Percentiles rank a stretch among this genome's conserved stretches.
Evolutionary conservation across 2,797 vertebrate genomes (phyloP).

Genomic region (Amphiprion clarkii): DNA sequence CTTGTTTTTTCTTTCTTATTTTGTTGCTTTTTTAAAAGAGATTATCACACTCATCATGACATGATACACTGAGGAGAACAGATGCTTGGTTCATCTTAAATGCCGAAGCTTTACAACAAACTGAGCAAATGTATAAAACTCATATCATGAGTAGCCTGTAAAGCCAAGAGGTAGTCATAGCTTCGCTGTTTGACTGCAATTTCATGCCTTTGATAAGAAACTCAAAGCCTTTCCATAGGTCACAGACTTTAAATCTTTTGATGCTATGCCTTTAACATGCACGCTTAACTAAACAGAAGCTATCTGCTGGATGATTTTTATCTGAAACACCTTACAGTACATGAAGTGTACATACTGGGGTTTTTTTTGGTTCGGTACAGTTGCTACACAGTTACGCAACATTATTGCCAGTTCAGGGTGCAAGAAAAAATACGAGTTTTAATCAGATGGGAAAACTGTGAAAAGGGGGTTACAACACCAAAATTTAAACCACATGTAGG

Average conservation of each 20-base stretch:
- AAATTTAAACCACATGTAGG: slow-evolving; percentile 11
- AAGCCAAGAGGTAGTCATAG: slow-evolving; percentile 59
- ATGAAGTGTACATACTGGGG: background rate
- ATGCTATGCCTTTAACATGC: slow-evolving; percentile 47
- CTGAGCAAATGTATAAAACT: slow-evolving; percentile 28
- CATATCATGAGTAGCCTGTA: slow-evolving; percentile 31
- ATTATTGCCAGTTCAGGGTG: slow-evolving; percentile 7
- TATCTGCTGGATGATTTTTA: slow-evolving; percentile 39
- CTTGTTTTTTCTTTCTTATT: background rate
- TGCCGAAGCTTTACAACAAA: slow-evolving; percentile 34
- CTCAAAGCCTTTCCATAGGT: slow-evolving; percentile 57
- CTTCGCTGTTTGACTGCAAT: slow-evolving; percentile 55
- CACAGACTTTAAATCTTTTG: slow-evolving; percentile 53
- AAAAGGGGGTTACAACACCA: slow-evolving; percentile 2
- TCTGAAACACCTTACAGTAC: slow-evolving; percentile 14
- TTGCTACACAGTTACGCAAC: slow-evolving; percentile 7
- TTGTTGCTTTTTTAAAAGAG: slow-evolving; percentile 1
- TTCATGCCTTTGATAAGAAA: slow-evolving; percentile 70
- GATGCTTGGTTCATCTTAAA: slow-evolving; percentile 3
- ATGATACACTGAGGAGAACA: slow-evolving; percentile 39
- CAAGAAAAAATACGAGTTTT: slow-evolving; percentile 7
- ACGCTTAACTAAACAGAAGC: slow-evolving; percentile 33
- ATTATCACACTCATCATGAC: slow-evolving; percentile 28
- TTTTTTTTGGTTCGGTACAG: slow-evolving; percentile 2
- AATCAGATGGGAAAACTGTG: slow-evolving; percentile 13